Percentiles rank a stretch among this genome's conserved stretches.
phyloP scores from a whole-genome alignment of 1,140 invertebrate species.

The Pseudomyrmex cubaensis region DNA sequence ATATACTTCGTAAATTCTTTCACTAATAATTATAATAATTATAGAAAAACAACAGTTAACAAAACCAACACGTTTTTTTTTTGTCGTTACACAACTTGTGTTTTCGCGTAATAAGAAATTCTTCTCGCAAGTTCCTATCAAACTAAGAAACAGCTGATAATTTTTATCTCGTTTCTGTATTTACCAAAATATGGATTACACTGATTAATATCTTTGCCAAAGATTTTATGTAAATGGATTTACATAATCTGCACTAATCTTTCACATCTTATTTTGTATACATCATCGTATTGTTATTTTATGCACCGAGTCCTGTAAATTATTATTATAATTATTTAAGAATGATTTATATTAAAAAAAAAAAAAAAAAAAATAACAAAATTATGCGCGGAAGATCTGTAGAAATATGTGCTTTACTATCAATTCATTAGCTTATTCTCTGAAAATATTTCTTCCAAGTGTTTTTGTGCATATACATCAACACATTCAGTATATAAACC shows the following conservation, averaged over 20 bases:
- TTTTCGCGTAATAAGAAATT: constrained; percentile 6
- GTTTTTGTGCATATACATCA: not conserved
- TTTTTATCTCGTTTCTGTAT: constrained; percentile 50
- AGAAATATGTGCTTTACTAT: constrained; percentile 22
- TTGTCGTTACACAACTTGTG: not conserved
- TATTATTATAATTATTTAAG: constrained; percentile 28
- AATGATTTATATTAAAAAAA: constrained; percentile 14
- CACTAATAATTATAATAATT: not conserved
- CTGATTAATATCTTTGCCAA: constrained; percentile 78
- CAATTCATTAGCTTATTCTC: constrained; percentile 18
- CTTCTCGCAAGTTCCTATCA: constrained; percentile 17
- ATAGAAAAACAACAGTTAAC: too few relatives aligned
- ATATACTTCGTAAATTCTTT: not conserved
- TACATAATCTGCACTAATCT: constrained; percentile 54
- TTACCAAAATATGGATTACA: constrained; percentile 74
- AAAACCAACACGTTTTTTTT: not conserved
- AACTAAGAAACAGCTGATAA: constrained; percentile 29
- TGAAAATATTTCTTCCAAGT: constrained; percentile 6
- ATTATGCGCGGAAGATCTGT: constrained; percentile 3
- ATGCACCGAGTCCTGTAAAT: constrained; percentile 24
- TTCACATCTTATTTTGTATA: constrained; percentile 43
- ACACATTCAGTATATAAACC: constrained; percentile 5
- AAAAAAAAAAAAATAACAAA: not conserved
- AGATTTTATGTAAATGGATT: constrained; percentile 81
- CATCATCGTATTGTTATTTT: constrained; percentile 18